phyloP scores from a whole-genome alignment of 2,113 vertebrate genomes.

The Pelecanoides urinatrix region DNA sequence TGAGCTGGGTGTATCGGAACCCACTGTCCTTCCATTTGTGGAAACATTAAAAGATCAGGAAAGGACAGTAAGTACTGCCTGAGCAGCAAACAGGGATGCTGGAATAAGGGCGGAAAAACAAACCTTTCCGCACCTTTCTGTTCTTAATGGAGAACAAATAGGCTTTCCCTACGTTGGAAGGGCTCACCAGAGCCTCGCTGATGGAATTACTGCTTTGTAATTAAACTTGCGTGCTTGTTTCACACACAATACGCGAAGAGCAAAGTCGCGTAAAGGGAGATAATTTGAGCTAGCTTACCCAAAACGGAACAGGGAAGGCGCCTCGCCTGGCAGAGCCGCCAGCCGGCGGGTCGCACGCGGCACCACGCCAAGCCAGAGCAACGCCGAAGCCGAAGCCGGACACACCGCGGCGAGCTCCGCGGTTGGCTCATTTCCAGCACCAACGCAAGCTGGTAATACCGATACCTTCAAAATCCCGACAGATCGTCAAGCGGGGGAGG shows the following conservation, averaged over 20 bases:
- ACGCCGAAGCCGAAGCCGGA: fast-evolving
- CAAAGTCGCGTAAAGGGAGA: neutral
- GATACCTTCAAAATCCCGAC: neutral
- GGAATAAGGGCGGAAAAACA: neutral
- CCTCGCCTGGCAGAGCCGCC: neutral
- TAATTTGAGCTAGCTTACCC: fast-evolving
- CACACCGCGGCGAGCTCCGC: neutral
- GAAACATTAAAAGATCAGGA: neutral
- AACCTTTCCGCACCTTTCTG: neutral
- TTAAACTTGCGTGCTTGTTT: neutral
- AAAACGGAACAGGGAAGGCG: fast-evolving
- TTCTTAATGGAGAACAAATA: neutral
- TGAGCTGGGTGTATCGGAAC: neutral
- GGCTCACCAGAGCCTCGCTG: neutral
- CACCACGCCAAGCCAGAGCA: neutral
- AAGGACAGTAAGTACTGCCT: neutral
- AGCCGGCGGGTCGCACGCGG: too few species aligned
- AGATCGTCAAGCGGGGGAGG: too few species aligned
- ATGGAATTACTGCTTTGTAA: neutral
- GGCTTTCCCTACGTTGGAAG: neutral
- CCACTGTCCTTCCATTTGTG: neutral
- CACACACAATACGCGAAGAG: neutral
- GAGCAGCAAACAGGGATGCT: neutral
- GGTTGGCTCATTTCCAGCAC: too few species aligned
- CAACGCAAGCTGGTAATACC: neutral